Evolutionary conservation across 2,888 invertebrate species (phyloP), one percentile per base, ranked within the genome.

Genomic region (Aradus depressus): DNA sequence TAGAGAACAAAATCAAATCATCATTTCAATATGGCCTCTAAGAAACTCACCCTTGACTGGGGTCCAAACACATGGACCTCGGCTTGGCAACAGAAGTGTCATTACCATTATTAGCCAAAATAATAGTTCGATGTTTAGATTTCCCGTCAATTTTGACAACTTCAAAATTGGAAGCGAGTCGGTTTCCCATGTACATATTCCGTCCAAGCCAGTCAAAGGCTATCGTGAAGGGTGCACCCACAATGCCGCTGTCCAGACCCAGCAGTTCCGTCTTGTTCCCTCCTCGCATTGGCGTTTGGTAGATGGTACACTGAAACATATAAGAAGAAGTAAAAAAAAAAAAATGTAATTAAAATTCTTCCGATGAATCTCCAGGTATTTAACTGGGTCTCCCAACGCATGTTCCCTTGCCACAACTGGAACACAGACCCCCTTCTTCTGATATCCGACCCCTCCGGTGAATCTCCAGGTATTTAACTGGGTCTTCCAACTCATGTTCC

Each of bases 121-220:
- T 78, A 25, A 95, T 80, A 10, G 86, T 78, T 35, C 95, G 74
- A 66, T 85, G 87, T 64, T 85, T 83, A 1, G 77, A 74, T 65
- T 89, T 85, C 0, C 90, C 87, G 63, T 91, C 90, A 1, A 89
- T 79, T 58, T 84, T 77, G 1, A 93, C 76, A 1, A 90, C 80
- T 70, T 95, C 93, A 57, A 97, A 85, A 59, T 91, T 93, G 49
- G 90, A 87, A 1, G 91, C 88, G 2, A 81, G 75, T 31, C 84
- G 78, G 64, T 95, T 96, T 22, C 90, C 92, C 67, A 96, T 82
- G 66, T 85, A 96, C 28, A 98, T 68, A 70, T 97, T 98, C 49
- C 93, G 75, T 3, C 96, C 95, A 19, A 96, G 74, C 96, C 97
- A 97, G 67, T 98, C 97, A 64, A 95, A 88, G 0, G 96, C 95